A percentile compares a stretch with the other conserved stretches of the same genome.
Conservation (phyloP, 1,140 invertebrate genomes). For the Bathynomus jamesi region DNA sequence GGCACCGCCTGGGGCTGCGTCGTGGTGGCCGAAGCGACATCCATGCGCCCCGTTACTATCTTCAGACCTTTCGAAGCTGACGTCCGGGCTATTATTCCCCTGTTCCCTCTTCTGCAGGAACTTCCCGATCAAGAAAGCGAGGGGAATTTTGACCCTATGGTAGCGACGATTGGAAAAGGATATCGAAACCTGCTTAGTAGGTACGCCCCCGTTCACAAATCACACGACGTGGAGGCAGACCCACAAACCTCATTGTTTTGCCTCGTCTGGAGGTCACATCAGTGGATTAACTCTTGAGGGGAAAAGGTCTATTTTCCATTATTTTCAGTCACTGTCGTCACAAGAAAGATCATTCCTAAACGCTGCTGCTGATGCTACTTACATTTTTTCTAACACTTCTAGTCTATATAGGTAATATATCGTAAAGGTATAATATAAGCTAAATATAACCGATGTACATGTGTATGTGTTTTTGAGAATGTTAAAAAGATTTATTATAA, state of each 20-base stretch:
- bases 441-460: too few relatives aligned
- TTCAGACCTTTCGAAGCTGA: constrained; percentile 84
- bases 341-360: too few relatives aligned
- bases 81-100: constrained; percentile 49
- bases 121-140: background rate
- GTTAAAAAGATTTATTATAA: too few relatives aligned
- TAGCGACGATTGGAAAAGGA: constrained; percentile 72
- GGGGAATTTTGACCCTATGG: constrained; percentile 39
- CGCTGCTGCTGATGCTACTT: too few relatives aligned
- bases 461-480: too few relatives aligned
- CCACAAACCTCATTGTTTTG: constrained; percentile 38
- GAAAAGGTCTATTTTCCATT: background rate
- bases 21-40: constrained; percentile 70
- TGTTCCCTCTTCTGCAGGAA: constrained; percentile 12
- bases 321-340: background rate
- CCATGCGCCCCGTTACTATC: constrained; percentile 74
- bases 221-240: constrained; percentile 13
- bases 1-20: constrained; percentile 88
- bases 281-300: constrained; percentile 38
- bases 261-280: constrained; percentile 40
- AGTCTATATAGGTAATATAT: too few relatives aligned
- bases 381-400: too few relatives aligned
- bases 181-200: constrained; percentile 65
- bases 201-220: constrained; percentile 39
- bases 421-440: too few relatives aligned